Conservation (phyloP, 2,113 vertebrate species). For the Nymphicus hollandicus region DNA sequence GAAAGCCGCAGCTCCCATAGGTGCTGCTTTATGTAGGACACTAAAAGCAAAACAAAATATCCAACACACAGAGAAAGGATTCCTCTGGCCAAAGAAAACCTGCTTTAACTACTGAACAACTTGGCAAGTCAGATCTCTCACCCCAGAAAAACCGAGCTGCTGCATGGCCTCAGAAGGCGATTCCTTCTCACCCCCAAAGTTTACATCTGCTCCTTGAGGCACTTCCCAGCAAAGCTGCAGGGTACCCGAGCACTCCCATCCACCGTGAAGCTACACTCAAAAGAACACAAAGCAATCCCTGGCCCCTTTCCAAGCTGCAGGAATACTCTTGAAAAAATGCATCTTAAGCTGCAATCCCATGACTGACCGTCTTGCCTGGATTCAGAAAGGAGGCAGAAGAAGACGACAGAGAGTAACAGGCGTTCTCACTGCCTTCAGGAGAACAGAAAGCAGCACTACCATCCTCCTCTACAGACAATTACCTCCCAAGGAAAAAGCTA, state of each 20-base stretch:
- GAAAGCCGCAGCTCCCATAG: not conserved
- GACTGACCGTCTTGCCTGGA: not conserved
- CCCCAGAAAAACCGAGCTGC: not conserved
- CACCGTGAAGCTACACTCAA: not conserved
- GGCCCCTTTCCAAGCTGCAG: conserved; percentile 23
- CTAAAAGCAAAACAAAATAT: not conserved
- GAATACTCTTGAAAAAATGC: not conserved
- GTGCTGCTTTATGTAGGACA: not conserved
- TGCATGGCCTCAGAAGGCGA: not conserved
- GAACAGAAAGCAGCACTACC: not conserved
- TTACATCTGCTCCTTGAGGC: not conserved
- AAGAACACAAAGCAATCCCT: not conserved
- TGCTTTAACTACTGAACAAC: not conserved
- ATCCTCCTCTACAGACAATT: not conserved
- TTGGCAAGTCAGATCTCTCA: not conserved
- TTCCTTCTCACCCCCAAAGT: not conserved
- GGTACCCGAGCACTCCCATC: conserved; percentile 13
- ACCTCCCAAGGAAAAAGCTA: not conserved
- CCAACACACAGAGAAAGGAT: not conserved
- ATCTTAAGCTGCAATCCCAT: not conserved
- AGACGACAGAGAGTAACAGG: not conserved
- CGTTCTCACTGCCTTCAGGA: not conserved
- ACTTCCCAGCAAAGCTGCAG: not conserved
- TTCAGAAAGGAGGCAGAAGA: not conserved
- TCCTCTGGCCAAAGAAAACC: not conserved